These are phyloP conservation scores for Oxyscelio sp. DNA, from an alignment of 2,888 invertebrate genomes.

Conservation along the genomic window DNA sequence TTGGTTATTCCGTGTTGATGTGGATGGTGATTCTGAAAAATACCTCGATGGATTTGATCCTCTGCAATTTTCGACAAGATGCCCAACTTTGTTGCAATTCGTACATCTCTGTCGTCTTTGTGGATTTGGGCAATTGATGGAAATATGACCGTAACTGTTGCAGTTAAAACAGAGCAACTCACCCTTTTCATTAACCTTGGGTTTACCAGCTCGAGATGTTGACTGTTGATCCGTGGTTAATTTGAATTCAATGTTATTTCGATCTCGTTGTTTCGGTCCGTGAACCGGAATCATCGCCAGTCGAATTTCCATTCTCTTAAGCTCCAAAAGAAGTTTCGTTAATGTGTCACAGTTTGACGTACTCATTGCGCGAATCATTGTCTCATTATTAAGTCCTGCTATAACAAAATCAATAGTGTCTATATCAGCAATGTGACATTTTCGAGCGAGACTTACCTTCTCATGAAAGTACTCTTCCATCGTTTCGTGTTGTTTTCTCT, in stretches of 20 bases:
- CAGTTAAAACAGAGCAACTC: slow-evolving; percentile 9
- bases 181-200: background rate
- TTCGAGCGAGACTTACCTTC: background rate
- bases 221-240: no score
- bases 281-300: background rate
- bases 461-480: slow-evolving; percentile 18
- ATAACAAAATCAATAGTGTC: slow-evolving; percentile 13
- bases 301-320: slow-evolving; percentile 5
- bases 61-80: no score
- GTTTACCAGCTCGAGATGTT: no score
- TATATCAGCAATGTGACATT: background rate
- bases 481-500: background rate
- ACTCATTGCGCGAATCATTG: background rate
- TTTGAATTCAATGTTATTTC: no score
- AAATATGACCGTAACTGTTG: slow-evolving; percentile 7
- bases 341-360: background rate
- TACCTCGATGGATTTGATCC: background rate
- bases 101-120: no score
- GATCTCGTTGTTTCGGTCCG: no score
- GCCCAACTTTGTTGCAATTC: no score
- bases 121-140: background rate
- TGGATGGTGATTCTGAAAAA: background rate
- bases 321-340: background rate
- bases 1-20: background rate
- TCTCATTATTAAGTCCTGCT: background rate